Percentiles rank a stretch among this genome's conserved stretches.
Evolutionary conservation across 2,888 invertebrate species (phyloP).

Genomic region (Drosophila mimica): DNA sequence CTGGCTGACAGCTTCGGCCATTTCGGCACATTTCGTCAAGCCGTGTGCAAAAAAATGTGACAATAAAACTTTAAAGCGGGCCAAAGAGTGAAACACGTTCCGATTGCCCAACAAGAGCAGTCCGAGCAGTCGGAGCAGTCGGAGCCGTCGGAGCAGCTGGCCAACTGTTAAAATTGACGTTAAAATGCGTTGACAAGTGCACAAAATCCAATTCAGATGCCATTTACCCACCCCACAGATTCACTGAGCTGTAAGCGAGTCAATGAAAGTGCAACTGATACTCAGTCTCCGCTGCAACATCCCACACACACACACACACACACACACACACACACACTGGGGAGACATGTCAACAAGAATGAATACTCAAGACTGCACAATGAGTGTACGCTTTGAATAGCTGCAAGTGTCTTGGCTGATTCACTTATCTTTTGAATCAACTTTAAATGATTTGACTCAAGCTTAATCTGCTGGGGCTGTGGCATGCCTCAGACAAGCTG

Average conservation of each 20-base stretch:
- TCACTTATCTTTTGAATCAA: conserved; percentile 43
- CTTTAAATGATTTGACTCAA: conserved; percentile 50
- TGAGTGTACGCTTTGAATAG: conserved; percentile 10
- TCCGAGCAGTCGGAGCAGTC: not conserved
- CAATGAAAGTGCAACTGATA: conserved; percentile 57
- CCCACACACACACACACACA: conserved; percentile 16
- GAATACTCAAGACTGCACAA: conserved; percentile 6
- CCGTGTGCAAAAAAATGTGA: conserved; percentile 68
- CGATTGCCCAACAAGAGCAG: conserved; percentile 8
- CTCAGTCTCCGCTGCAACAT: conserved; percentile 8
- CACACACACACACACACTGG: not conserved
- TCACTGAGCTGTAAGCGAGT: conserved; percentile 37
- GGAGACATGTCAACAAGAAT: conserved; percentile 34
- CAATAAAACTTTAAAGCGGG: conserved; percentile 64
- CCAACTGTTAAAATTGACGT: conserved; percentile 53
- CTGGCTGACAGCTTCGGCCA: conserved; percentile 39
- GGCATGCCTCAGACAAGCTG: conserved; percentile 6
- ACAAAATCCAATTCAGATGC: conserved; percentile 35
- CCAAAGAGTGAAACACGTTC: conserved; percentile 60
- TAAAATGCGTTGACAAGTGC: conserved; percentile 69
- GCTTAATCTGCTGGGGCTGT: conserved; percentile 25
- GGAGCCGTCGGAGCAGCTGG: conserved; percentile 1
- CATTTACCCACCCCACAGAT: conserved; percentile 15
- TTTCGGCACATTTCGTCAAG: conserved; percentile 70
- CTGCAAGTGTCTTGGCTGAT: conserved; percentile 43